Percentiles rank a stretch among this genome's conserved stretches.
Conservation (phyloP, 2,113 vertebrate genomes). For the Microtus ochrogaster region DNA sequence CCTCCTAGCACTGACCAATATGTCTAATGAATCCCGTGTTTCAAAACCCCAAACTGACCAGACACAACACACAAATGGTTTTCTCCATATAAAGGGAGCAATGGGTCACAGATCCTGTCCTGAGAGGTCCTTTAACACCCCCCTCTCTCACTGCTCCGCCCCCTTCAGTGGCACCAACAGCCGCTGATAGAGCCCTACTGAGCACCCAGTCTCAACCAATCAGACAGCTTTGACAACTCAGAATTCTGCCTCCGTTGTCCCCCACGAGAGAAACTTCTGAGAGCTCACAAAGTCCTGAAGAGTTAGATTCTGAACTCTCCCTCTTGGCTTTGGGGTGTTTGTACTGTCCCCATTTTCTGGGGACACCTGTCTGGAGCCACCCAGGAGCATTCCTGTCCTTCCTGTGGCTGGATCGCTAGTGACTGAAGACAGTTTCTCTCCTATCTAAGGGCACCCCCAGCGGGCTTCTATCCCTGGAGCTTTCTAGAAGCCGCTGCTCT, state of each 20-base stretch:
- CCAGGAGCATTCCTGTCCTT: neutral
- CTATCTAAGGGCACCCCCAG: neutral
- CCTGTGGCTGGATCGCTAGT: neutral
- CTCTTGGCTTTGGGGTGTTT: constrained; percentile 1
- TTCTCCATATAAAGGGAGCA: constrained; percentile 51
- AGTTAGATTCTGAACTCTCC: neutral
- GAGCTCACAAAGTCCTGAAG: accelerated
- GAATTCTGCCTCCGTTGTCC: neutral
- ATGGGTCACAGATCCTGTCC: constrained; percentile 64
- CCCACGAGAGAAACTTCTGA: neutral
- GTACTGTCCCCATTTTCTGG: neutral
- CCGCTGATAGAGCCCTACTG: neutral
- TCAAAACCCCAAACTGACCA: constrained; percentile 67
- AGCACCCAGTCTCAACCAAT: neutral
- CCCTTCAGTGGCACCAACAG: neutral
- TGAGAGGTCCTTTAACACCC: neutral
- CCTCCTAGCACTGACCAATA: constrained; percentile 59
- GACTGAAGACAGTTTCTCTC: neutral
- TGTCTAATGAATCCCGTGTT: constrained; percentile 75
- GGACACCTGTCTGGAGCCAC: neutral
- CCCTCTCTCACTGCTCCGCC: no score
- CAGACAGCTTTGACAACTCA: neutral
- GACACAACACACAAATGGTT: constrained; percentile 53
- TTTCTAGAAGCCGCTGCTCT: neutral
- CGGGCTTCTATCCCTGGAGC: no score